A percentile compares a stretch with the other conserved stretches of the same genome.
Conservation (phyloP, 2,797 vertebrate species). For the Falco cherrug region DNA sequence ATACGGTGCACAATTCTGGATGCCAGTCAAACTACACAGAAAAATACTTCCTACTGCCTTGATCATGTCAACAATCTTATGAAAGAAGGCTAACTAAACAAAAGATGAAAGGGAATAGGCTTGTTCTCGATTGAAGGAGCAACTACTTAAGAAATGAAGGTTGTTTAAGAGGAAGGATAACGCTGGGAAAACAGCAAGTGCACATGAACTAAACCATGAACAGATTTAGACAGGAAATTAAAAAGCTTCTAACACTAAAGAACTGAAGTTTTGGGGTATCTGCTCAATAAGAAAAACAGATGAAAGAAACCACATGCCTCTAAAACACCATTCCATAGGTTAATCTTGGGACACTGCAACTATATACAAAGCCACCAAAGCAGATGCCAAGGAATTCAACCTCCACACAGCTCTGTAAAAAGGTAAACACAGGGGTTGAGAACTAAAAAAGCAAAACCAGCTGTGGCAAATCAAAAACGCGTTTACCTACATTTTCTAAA, state of each 20-base stretch:
- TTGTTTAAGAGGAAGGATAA: not conserved
- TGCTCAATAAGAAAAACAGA: not conserved
- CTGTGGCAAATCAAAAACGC: not conserved
- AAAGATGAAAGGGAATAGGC: not conserved
- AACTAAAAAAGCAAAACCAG: not conserved
- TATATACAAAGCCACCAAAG: not conserved
- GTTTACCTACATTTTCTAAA: not conserved
- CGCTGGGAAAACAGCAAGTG: not conserved
- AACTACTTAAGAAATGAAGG: not conserved
- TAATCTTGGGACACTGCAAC: not conserved
- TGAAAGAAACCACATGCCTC: not conserved
- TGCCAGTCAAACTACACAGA: not conserved
- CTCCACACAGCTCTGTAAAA: not conserved
- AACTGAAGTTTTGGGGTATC: not conserved
- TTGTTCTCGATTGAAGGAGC: not conserved
- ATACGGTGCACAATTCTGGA: fast-evolving
- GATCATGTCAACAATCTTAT: fast-evolving
- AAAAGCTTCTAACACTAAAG: not conserved
- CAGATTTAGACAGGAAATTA: not conserved
- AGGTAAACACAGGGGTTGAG: not conserved
- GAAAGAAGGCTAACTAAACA: not conserved
- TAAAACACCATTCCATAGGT: not conserved
- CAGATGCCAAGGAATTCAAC: not conserved
- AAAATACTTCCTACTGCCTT: not conserved
- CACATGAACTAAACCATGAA: not conserved